phyloP scores from a whole-genome alignment of 2,797 vertebrate species.

The Cyprinodon diabolis region DNA sequence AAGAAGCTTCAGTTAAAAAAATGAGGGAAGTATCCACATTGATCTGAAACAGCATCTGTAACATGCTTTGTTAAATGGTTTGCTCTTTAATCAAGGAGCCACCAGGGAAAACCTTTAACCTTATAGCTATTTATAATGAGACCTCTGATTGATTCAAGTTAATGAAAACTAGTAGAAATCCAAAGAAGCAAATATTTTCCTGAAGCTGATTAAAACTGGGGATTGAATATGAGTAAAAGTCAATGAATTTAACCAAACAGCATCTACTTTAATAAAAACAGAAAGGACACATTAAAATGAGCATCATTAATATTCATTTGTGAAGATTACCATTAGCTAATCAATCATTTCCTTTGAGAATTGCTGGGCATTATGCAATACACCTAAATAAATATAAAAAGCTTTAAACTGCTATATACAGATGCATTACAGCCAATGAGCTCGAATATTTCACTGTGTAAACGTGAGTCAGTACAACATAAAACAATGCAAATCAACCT shows the following conservation, averaged over 20 bases:
- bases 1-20: constrained; percentile 16
- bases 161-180: constrained; percentile 29
- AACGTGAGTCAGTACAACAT: not conserved
- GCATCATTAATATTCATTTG: no score
- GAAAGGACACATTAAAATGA: not conserved
- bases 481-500: not conserved
- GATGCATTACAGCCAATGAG: not conserved
- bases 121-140: constrained; percentile 43
- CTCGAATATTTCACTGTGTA: not conserved
- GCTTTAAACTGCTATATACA: not conserved
- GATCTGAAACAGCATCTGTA: constrained; percentile 45
- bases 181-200: not conserved
- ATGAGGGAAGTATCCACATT: constrained; percentile 22
- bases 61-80: constrained; percentile 41
- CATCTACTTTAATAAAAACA: not conserved
- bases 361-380: not conserved
- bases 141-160: constrained; percentile 19
- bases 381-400: not conserved
- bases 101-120: constrained; percentile 44
- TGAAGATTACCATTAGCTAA: not conserved
- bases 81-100: constrained; percentile 56
- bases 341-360: not conserved
- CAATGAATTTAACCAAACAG: not conserved
- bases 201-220: not conserved
- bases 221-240: not conserved